Evolutionary conservation across 2,888 invertebrate genomes (phyloP).

Genomic region (Tricholauxania praeusta): DNA sequence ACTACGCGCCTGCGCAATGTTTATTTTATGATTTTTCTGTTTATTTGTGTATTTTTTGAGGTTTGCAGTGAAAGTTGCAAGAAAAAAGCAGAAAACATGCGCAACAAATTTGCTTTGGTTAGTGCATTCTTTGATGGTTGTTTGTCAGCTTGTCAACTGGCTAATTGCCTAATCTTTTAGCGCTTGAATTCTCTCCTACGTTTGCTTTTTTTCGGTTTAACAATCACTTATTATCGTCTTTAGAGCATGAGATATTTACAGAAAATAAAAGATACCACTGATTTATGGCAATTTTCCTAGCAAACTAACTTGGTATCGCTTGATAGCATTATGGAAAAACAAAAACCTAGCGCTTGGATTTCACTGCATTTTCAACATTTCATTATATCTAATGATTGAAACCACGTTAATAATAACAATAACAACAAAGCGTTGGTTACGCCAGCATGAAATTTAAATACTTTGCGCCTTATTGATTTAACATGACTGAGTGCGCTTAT

Average conservation of each 20-base stretch:
- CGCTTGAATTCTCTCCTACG: not conserved
- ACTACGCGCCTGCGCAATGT: conserved; percentile 4
- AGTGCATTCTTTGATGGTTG: conserved; percentile 22
- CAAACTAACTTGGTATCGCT: too few species aligned
- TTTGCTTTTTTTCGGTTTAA: not conserved
- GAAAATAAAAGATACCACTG: too few species aligned
- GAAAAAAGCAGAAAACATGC: not conserved
- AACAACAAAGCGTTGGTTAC: not conserved
- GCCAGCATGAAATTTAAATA: conserved; percentile 16
- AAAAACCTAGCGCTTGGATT: not conserved
- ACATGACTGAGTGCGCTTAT: conserved; percentile 18
- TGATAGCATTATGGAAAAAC: not conserved
- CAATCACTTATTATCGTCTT: too few species aligned
- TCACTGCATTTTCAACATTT: conserved; percentile 2
- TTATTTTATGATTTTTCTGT: not conserved
- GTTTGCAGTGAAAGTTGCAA: conserved; percentile 21
- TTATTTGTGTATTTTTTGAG: not conserved
- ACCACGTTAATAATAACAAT: too few species aligned
- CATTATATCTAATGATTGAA: not conserved
- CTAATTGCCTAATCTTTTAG: conserved; percentile 25
- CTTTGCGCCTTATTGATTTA: conserved; percentile 21
- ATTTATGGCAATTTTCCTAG: too few species aligned
- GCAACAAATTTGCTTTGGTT: not conserved
- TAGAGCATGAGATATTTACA: too few species aligned
- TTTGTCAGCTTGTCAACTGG: conserved; percentile 14